A percentile compares a stretch with the other conserved stretches of the same genome.
Conservation (phyloP, 2,888 invertebrate genomes). For the Lordiphosa andalusiaca region DNA sequence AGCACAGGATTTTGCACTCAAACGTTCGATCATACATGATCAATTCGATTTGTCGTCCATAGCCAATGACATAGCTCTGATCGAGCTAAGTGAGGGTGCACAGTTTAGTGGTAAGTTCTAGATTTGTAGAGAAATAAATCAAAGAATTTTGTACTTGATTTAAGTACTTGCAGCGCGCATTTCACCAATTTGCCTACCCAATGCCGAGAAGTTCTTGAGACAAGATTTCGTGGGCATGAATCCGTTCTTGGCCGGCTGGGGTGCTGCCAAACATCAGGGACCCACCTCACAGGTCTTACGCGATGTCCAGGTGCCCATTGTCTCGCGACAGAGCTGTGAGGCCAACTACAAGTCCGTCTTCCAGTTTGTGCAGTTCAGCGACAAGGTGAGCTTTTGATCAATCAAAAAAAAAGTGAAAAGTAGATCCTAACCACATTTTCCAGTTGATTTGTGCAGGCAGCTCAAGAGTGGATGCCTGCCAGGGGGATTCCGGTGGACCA, state of each 20-base stretch:
- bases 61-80: slow-evolving; percentile 89
- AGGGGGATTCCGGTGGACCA: slow-evolving; percentile 80
- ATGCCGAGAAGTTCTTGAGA: slow-evolving; percentile 72
- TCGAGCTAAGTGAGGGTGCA: slow-evolving; percentile 82
- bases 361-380: slow-evolving; percentile 61
- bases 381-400: slow-evolving; percentile 53
- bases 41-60: slow-evolving; percentile 84
- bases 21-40: slow-evolving; percentile 84
- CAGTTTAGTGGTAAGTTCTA: slow-evolving; percentile 59
- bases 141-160: neutral
- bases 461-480: slow-evolving; percentile 77
- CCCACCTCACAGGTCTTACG: slow-evolving; percentile 80
- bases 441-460: slow-evolving; percentile 80
- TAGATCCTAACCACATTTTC: slow-evolving; percentile 13
- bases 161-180: slow-evolving; percentile 83
- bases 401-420: too few relatives aligned
- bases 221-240: slow-evolving; percentile 81
- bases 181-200: slow-evolving; percentile 89
- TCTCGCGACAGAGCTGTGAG: slow-evolving; percentile 77
- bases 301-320: slow-evolving; percentile 80
- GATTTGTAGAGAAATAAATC: neutral
- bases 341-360: slow-evolving; percentile 80
- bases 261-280: slow-evolving; percentile 82
- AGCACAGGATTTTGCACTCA: slow-evolving; percentile 84
- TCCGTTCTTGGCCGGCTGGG: slow-evolving; percentile 91